Percentiles rank a stretch among this genome's conserved stretches.
Conservation (phyloP, 2,113 vertebrate species). For the Pseudolaguvia tuberculata region DNA sequence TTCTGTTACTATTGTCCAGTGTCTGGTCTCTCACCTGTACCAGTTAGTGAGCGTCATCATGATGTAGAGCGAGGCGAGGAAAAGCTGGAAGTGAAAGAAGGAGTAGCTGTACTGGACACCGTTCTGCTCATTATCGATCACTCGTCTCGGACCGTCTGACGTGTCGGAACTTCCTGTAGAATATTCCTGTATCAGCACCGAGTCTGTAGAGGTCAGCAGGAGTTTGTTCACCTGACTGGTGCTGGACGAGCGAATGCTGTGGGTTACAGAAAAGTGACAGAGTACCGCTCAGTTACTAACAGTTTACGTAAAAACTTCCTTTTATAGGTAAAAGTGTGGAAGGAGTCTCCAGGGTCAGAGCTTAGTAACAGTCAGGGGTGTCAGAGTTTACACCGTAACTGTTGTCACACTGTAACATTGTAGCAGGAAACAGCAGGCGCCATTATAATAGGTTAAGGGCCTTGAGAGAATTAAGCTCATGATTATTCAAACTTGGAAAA, state of each 20-base stretch:
- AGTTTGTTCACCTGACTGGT: conserved; percentile 92
- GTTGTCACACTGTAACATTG: no score
- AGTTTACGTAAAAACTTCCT: no score
- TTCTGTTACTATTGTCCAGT: not conserved
- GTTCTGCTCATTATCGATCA: conserved; percentile 82
- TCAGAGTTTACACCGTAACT: no score
- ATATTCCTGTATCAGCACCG: conserved; percentile 70
- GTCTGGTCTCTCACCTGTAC: conserved; percentile 80
- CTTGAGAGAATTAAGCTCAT: no score
- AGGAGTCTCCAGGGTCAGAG: no score
- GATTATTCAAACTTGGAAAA: no score
- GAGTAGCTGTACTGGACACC: conserved; percentile 87
- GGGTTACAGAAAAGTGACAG: not conserved
- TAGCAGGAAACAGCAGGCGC: no score
- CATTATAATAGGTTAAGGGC: no score
- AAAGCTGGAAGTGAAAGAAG: conserved; percentile 88
- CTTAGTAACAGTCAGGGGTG: no score
- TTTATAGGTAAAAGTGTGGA: no score
- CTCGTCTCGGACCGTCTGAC: conserved; percentile 64
- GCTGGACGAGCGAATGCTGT: conserved; percentile 85
- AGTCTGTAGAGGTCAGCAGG: conserved; percentile 77
- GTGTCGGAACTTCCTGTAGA: conserved; percentile 30
- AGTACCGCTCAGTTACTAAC: not conserved
- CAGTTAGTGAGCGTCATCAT: conserved; percentile 98
- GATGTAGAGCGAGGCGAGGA: conserved; percentile 88